Percentiles rank a stretch among this genome's conserved stretches.
Conservation (phyloP, 2,113 vertebrate species). For the Clarias magur region DNA sequence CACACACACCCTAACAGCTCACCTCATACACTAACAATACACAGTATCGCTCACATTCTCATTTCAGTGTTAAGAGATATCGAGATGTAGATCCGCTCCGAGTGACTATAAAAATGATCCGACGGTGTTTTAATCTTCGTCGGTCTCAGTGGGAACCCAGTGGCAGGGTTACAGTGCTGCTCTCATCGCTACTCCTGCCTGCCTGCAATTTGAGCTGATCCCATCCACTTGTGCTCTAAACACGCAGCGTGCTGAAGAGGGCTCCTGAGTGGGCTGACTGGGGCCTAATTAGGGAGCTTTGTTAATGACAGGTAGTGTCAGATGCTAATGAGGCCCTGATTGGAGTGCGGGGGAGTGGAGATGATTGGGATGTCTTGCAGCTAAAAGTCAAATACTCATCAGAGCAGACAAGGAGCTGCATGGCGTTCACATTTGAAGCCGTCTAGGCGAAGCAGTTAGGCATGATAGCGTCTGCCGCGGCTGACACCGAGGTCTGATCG, state of each 20-base stretch:
- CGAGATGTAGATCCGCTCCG: conserved; percentile 29
- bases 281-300: conserved; percentile 61
- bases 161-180: conserved; percentile 36
- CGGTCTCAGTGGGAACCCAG: conserved; percentile 39
- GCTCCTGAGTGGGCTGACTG: conserved; percentile 60
- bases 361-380: conserved; percentile 57
- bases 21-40: background rate
- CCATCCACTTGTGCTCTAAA: conserved; percentile 53
- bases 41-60: background rate
- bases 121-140: conserved; percentile 41
- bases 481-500: conserved; percentile 38
- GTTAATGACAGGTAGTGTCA: conserved; percentile 63
- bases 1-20: background rate
- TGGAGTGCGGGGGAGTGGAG: conserved; percentile 59
- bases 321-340: conserved; percentile 63
- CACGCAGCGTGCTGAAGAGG: conserved; percentile 53
- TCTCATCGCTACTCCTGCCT: conserved; percentile 39
- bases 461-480: conserved; percentile 8
- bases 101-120: conserved; percentile 27
- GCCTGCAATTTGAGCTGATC: conserved; percentile 48
- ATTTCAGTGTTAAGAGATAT: conserved; percentile 15
- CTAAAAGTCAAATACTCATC: conserved; percentile 62
- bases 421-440: conserved; percentile 43
- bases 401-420: conserved; percentile 51
- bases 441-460: background rate